These are phyloP conservation scores for Arbacia lixula DNA, from an alignment of 53 echinoderm and acorn worm genomes.

Conservation along the genomic window DNA sequence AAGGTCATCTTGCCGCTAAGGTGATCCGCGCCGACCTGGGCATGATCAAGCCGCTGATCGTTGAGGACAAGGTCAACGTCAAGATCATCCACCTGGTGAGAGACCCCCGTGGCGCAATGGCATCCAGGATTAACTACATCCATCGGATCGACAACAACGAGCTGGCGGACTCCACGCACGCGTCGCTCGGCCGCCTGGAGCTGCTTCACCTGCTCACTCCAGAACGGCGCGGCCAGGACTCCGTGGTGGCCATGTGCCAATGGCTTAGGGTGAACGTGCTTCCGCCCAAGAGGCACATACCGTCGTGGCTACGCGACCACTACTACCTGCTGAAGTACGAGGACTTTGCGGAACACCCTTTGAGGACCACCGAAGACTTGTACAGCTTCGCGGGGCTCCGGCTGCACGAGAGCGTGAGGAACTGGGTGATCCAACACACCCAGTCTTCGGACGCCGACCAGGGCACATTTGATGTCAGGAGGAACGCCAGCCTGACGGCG, in stretches of 20 bases:
- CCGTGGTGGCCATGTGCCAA: constrained; percentile 32
- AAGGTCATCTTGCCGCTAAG: constrained; percentile 37
- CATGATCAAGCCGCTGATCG: neutral
- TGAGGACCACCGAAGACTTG: constrained; percentile 16
- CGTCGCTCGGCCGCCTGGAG: neutral
- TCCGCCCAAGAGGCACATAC: neutral
- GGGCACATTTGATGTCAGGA: constrained; percentile 52
- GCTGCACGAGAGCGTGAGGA: neutral
- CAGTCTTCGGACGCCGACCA: neutral
- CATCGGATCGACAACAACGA: neutral
- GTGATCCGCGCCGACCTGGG: constrained; percentile 35
- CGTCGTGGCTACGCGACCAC: constrained; percentile 32
- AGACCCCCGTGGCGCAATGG: constrained; percentile 48
- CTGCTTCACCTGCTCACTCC: constrained; percentile 5
- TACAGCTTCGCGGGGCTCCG: constrained; percentile 46
- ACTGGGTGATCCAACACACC: constrained; percentile 40
- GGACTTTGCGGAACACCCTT: constrained; percentile 48
- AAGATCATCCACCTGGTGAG: constrained; percentile 55
- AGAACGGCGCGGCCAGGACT: neutral
- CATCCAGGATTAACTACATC: constrained; percentile 40
- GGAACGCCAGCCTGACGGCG: constrained; percentile 66
- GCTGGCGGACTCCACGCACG: constrained; percentile 2
- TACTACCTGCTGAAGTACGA: constrained; percentile 45
- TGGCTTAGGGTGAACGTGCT: constrained; percentile 19
- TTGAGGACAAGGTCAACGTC: constrained; percentile 23